phyloP scores from a whole-genome alignment of 1,140 invertebrate genomes.

The Paracyclopina nana region DNA sequence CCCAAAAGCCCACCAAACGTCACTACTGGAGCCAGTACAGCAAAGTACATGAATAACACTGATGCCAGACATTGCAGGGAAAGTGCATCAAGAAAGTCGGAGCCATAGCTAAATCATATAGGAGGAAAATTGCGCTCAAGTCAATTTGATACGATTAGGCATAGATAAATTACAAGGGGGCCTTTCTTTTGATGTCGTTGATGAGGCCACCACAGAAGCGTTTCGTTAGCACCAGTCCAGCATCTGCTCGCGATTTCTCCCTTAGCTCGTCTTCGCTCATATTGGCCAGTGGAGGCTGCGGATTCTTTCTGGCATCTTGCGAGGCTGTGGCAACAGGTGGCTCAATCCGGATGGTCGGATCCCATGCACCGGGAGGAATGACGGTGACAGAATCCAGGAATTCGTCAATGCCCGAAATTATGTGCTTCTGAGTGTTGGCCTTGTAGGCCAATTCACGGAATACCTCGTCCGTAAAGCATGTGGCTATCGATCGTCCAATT shows the following conservation, averaged over 20 bases:
- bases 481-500: slow-evolving; percentile 25
- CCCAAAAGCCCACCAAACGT: slow-evolving; percentile 31
- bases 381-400: slow-evolving; percentile 27
- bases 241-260: slow-evolving; percentile 14
- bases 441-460: slow-evolving; percentile 26
- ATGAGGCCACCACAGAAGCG: slow-evolving; percentile 26
- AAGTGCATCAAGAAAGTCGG: slow-evolving; percentile 27
- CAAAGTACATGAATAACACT: slow-evolving; percentile 30
- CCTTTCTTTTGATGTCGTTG: slow-evolving; percentile 25
- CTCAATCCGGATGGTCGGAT: slow-evolving; percentile 25
- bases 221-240: slow-evolving; percentile 20
- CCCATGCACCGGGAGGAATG: slow-evolving; percentile 29
- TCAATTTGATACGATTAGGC: background rate
- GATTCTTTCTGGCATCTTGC: slow-evolving; percentile 18
- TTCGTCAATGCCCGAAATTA: slow-evolving; percentile 26
- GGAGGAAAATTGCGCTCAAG: background rate
- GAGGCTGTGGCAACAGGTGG: slow-evolving; percentile 22
- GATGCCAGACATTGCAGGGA: slow-evolving; percentile 27
- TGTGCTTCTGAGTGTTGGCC: slow-evolving; percentile 22
- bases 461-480: slow-evolving; percentile 25
- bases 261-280: background rate
- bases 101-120: slow-evolving; percentile 22
- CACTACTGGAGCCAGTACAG: slow-evolving; percentile 28
- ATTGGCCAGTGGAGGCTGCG: background rate
- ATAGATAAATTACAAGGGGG: slow-evolving; percentile 20